These are phyloP conservation scores for Acridotheres tristis DNA, from an alignment of 2,797 vertebrate genomes.

Conservation along the genomic window DNA sequence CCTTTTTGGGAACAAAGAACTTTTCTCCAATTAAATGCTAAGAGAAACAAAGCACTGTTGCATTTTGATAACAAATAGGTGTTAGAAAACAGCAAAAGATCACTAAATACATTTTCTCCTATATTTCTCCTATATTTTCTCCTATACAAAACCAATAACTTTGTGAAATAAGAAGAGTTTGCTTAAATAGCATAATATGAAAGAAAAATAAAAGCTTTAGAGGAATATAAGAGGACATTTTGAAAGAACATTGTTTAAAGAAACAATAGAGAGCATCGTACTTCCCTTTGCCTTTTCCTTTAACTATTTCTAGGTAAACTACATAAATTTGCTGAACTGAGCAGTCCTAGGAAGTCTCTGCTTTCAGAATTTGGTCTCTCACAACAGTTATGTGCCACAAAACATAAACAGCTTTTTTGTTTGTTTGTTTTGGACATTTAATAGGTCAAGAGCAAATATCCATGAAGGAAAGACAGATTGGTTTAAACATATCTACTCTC, in stretches of 20 bases:
- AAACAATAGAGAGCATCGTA: background rate
- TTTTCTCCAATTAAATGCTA: slow-evolving; percentile 71
- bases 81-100: slow-evolving; percentile 16
- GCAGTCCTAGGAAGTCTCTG: background rate
- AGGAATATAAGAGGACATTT: background rate
- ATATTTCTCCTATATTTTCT: too few species aligned
- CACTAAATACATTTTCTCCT: background rate
- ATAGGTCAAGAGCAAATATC: slow-evolving; percentile 16
- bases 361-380: background rate
- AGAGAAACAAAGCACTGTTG: slow-evolving; percentile 39
- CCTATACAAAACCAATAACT: background rate
- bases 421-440: background rate
- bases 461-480: background rate
- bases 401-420: background rate
- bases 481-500: background rate
- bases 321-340: background rate
- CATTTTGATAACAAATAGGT: slow-evolving; percentile 18
- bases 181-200: slow-evolving; percentile 25
- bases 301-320: slow-evolving; percentile 9
- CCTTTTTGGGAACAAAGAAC: slow-evolving; percentile 74
- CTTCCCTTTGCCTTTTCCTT: slow-evolving; percentile 24
- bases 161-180: slow-evolving; percentile 36
- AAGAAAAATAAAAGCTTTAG: background rate
- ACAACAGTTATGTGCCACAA: background rate
- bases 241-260: slow-evolving; percentile 41